Evolutionary conservation across 2,888 invertebrate genomes (phyloP).

Genomic region (Brenthis daphne): DNA sequence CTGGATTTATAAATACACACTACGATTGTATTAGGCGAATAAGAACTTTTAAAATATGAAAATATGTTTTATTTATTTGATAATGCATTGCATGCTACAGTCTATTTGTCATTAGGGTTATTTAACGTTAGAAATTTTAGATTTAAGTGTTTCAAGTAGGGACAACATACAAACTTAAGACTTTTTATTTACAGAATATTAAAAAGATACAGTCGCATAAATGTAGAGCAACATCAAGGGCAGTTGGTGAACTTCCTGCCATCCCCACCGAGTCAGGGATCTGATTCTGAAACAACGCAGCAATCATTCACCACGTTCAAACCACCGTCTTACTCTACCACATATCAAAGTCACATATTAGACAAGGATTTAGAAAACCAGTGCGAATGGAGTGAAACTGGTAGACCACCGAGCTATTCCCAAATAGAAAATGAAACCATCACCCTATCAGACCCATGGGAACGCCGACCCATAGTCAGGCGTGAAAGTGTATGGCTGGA

Average conservation of each 20-base stretch:
- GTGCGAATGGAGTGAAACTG: conserved; percentile 80
- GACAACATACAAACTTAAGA: no score
- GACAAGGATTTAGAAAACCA: conserved; percentile 73
- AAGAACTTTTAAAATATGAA: no score
- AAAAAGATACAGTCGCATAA: conserved; percentile 85
- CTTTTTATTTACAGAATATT: conserved; percentile 71
- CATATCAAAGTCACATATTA: conserved; percentile 71
- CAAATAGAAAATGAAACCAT: conserved; percentile 72
- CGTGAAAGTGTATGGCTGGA: conserved; percentile 86
- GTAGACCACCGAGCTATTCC: conserved; percentile 78
- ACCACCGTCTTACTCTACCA: conserved; percentile 76
- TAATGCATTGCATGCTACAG: no score
- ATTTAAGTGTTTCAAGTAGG: no score
- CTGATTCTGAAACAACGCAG: conserved; percentile 68
- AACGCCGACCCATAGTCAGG: conserved; percentile 73
- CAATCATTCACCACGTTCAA: conserved; percentile 79
- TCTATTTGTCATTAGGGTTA: no score
- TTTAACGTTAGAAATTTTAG: no score
- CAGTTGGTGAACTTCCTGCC: conserved; percentile 90
- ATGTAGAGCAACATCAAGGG: conserved; percentile 81
- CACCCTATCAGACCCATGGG: conserved; percentile 75
- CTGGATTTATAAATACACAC: no score
- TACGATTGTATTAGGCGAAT: no score
- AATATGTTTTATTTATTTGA: no score
- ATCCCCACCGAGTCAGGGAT: conserved; percentile 76